Conservation (phyloP, 2,113 vertebrate species). For the Bubo scandiacus region DNA sequence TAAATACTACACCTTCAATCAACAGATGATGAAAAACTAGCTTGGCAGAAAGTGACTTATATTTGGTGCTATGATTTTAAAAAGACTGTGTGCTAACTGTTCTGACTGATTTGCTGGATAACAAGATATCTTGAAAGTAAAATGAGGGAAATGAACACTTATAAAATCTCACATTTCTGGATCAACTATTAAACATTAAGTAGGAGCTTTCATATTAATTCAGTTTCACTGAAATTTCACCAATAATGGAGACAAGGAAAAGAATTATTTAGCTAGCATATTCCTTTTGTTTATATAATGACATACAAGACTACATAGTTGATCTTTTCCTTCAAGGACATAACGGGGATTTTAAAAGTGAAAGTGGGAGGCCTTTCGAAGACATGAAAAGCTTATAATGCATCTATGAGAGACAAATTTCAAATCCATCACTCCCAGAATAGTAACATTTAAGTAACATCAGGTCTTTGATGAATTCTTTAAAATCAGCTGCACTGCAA, state of each 20-base stretch:
- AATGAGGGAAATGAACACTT: neutral
- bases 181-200: conserved; percentile 12
- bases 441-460: conserved; percentile 10
- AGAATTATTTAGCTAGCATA: neutral
- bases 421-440: neutral
- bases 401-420: conserved; percentile 4
- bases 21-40: neutral
- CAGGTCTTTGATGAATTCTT: conserved; percentile 3
- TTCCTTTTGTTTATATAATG: neutral
- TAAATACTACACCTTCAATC: conserved; percentile 11
- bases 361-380: neutral
- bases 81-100: neutral
- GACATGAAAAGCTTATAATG: neutral
- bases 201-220: neutral
- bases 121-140: conserved; percentile 21
- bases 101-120: conserved; percentile 13
- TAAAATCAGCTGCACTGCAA: neutral
- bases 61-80: neutral
- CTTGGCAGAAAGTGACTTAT: neutral
- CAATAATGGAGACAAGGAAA: neutral
- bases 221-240: neutral
- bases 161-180: conserved; percentile 2
- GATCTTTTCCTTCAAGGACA: neutral
- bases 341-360: neutral
- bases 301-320: neutral